These are phyloP conservation scores for Silurus glanis DNA, from an alignment of 2,113 vertebrate species.

Conservation along the genomic window DNA sequence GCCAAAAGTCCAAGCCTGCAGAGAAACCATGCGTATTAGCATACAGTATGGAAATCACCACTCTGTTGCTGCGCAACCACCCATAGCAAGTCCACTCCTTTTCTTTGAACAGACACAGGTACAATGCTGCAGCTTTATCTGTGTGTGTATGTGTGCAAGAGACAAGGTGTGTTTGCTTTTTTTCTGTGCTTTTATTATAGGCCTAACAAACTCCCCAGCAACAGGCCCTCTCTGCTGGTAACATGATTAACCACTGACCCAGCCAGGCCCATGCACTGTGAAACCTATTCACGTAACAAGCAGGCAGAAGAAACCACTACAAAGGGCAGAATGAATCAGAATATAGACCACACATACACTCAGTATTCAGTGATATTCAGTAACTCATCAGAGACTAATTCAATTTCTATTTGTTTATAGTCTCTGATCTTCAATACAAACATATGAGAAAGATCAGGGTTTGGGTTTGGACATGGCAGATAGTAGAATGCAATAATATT, in stretches of 20 bases:
- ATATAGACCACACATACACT: constrained; percentile 9
- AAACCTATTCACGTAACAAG: constrained; percentile 27
- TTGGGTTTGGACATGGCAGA: background rate
- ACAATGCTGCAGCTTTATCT: constrained; percentile 48
- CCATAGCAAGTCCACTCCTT: constrained; percentile 47
- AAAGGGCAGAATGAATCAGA: constrained; percentile 29
- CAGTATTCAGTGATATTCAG: background rate
- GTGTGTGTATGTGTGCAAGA: constrained; percentile 21
- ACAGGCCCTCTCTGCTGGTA: constrained; percentile 30
- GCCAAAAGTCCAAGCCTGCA: constrained; percentile 51
- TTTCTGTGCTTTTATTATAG: constrained; percentile 38
- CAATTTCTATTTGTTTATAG: background rate
- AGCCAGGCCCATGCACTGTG: background rate
- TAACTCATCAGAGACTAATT: background rate
- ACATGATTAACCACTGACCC: constrained; percentile 39
- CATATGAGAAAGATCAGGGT: background rate
- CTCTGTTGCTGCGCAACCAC: constrained; percentile 53
- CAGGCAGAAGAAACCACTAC: constrained; percentile 27
- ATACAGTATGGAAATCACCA: constrained; percentile 59
- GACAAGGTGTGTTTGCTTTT: constrained; percentile 44
- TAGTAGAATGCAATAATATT: background rate
- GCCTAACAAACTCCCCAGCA: constrained; percentile 40
- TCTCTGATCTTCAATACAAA: background rate
- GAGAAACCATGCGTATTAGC: constrained; percentile 49
- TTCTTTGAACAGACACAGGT: constrained; percentile 35